phyloP scores from a whole-genome alignment of 2,113 vertebrate species.

The Columbina picui region DNA sequence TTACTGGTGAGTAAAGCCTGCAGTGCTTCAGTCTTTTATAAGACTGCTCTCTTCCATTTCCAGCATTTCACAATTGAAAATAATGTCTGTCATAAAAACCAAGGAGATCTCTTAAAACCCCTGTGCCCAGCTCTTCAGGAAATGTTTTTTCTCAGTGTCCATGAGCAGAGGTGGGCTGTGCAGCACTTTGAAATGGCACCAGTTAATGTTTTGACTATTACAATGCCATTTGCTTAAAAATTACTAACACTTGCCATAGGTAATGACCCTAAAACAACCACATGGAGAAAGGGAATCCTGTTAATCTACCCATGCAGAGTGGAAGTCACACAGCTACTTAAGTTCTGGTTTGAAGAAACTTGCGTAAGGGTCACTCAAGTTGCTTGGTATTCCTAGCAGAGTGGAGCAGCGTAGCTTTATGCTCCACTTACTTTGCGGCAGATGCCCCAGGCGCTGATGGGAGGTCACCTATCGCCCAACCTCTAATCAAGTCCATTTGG shows the following conservation, averaged over 20 bases:
- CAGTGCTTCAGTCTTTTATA: neutral
- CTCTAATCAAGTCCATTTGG: neutral
- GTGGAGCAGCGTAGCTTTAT: conserved; percentile 14
- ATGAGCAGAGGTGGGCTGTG: neutral
- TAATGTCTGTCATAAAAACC: neutral
- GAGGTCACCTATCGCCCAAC: neutral
- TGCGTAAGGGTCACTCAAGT: neutral
- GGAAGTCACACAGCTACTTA: neutral
- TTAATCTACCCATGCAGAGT: neutral
- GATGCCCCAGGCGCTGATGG: neutral
- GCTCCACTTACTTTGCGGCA: conserved; percentile 43
- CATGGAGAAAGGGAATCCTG: neutral
- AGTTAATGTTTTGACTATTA: neutral
- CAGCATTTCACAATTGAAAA: neutral
- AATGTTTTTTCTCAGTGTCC: neutral
- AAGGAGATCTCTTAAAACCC: neutral
- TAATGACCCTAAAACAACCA: neutral
- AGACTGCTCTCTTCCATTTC: neutral
- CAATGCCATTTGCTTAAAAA: neutral
- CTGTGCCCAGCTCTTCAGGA: neutral
- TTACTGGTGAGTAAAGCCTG: conserved; percentile 88
- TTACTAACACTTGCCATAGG: neutral
- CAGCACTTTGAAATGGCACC: neutral
- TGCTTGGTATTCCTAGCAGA: conserved; percentile 17
- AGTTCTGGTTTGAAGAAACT: neutral